Evolutionary conservation across 2,797 vertebrate genomes (phyloP), one percentile per base, ranked within the genome.

Genomic region (Eospalax fontanierii): DNA sequence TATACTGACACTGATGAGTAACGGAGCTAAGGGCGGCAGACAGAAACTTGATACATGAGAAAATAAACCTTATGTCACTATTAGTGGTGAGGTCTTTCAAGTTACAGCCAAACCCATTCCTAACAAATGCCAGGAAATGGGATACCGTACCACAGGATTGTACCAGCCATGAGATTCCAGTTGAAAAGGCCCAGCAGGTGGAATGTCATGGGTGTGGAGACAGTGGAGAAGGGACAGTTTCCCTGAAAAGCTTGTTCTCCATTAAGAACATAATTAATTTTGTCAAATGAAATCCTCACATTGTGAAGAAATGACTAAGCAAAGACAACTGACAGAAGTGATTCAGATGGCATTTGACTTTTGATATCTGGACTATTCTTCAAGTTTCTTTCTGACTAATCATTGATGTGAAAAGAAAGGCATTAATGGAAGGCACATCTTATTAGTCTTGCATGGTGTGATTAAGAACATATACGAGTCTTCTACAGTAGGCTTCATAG

Each of bases 281-380:
- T 19, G 78, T 65, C 16, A 94, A 95, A 92, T 35, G 89, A 80
- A 92, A 76, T n/a, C 26, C 79, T 90, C 24, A 68, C n/a, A 40
- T 19, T 85, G 38, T 16, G 71, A 90, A 63, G 63, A 88, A 87
- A 88, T 73, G 50, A 30, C 28, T 30, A 63, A 86, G 8, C 59
- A 87, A 91, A 79, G 88, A 92, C 0, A 90, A 38, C 30, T 79
- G 26, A 82, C 65, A 46, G 57, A 74, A 43, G 18, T 28, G 65
- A 43, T 83, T 75, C n/a, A 38, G 43, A 63, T 21, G 0, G 70
- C 50, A 33, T 88, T 65, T 92, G 22, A 61, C 68, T 40, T 92
- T 85, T 28, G 93, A 28, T 78, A 82, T 81, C 82, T 91, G 90
- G 33, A 87, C 50, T 92, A 88, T 71, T 92, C 22, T 90, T 88